Base-by-base conservation (phyloP, 2,113 vertebrate species). In the Synchiropus splendidus region DNA sequence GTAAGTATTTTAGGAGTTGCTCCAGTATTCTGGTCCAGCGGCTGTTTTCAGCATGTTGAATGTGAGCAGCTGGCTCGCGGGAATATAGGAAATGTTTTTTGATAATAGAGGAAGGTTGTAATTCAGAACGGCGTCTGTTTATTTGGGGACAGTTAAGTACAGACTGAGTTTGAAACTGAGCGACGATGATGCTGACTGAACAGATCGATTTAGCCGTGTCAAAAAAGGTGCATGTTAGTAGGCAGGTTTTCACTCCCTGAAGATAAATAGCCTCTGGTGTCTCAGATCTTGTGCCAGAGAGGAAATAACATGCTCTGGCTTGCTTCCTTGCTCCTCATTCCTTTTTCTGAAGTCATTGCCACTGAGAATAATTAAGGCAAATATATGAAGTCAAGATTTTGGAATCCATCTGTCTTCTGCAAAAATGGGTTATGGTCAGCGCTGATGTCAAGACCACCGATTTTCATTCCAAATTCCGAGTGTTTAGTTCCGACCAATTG, bases 61-160 rank as follows among this genome's bases (percentile, higher is more conserved):
- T 38, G 37, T 16, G 48, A 58, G 51, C 72, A 69, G 57, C 61
- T 68, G 63, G 57, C 54, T 43, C 39, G 43, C 55, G 46, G 44
- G 47, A 78, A 75, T 70, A 49, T 31, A 65, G 52, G 61, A 61
- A 54, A 58, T 42, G 11, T 61, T 66, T 71, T 74, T 58, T 66
- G 53, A 75, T 70, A 61, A 73, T 61, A 67, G 61, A 36, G 36
- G 31, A 71, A 74, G 58, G 64, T 67, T 75, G 61, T 75, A 78
- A 80, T 74, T 79, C 58, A 40, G 57, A 50, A 47, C 54, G 61
- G 57, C 60, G 54, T 41, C 55, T 73, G 58, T 67, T 61, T 58
- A 39, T 76, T 73, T 75, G 54, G 72, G 56, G 70, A 49, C 53
- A 11, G 16, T 64, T 73, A 78, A 79, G 42, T 72, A 83, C 67